phyloP scores from a whole-genome alignment of 2,113 vertebrate species.

The Mirounga angustirostris region DNA sequence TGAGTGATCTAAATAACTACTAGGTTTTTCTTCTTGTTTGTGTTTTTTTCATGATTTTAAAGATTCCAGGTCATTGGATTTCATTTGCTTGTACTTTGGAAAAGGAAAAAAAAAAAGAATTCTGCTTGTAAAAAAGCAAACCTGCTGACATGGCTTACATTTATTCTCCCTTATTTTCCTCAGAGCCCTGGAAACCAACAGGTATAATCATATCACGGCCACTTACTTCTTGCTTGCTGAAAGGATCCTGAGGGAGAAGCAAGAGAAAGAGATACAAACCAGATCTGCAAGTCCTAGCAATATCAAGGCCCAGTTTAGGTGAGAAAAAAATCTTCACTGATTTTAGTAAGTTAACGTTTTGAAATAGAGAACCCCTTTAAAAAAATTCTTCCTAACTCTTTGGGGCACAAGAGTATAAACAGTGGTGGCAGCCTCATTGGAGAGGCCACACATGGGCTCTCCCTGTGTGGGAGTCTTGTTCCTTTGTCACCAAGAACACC shows the following conservation, averaged over 20 bases:
- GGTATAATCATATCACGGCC: conserved; percentile 99
- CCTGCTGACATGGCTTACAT: not conserved
- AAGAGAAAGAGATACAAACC: conserved; percentile 97
- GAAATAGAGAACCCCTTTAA: not conserved
- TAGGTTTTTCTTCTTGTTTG: not conserved
- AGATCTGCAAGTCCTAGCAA: conserved; percentile 97
- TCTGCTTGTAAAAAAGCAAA: not conserved
- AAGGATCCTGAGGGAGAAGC: conserved; percentile 97
- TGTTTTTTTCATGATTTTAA: not conserved
- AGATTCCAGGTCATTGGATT: not conserved
- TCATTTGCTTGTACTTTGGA: not conserved
- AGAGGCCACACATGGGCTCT: not conserved
- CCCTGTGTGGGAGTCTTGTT: rapidly evolving
- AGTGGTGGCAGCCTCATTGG: not conserved
- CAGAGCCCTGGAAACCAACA: conserved; percentile 98
- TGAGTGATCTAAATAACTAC: not conserved
- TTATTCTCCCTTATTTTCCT: conserved; percentile 69
- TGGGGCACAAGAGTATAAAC: not conserved
- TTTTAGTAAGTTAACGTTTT: conserved; percentile 50
- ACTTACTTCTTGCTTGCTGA: conserved; percentile 99
- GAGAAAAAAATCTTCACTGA: conserved; percentile 74
- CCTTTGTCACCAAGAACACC: rapidly evolving
- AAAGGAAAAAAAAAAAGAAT: not conserved
- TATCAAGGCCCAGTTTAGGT: conserved; percentile 99
- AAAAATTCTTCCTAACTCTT: not conserved